A percentile compares a stretch with the other conserved stretches of the same genome.
phyloP scores from a whole-genome alignment of 2,888 invertebrate genomes.

The Acronicta aceris region DNA sequence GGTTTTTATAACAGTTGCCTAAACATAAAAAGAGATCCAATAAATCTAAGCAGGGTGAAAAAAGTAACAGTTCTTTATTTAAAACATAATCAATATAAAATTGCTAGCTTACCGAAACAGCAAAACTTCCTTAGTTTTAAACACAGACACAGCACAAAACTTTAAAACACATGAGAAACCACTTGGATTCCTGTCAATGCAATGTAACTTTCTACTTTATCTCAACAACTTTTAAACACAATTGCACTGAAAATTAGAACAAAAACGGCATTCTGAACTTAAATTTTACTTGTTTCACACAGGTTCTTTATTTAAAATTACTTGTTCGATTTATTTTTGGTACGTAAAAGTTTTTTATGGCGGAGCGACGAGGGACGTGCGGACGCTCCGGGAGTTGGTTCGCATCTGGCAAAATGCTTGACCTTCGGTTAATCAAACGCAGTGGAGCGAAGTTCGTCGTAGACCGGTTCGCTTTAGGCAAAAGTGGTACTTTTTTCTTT shows the following conservation, averaged over 20 bases:
- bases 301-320: constrained; percentile 44
- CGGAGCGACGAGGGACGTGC: constrained; percentile 59
- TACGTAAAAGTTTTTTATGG: constrained; percentile 70
- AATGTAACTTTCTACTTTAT: constrained; percentile 73
- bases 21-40: constrained; percentile 16
- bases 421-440: constrained; percentile 82
- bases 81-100: not conserved
- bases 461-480: constrained; percentile 85
- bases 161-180: constrained; percentile 67
- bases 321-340: constrained; percentile 60
- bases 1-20: constrained; percentile 15
- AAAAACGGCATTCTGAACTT: constrained; percentile 27
- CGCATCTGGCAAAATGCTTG: constrained; percentile 74
- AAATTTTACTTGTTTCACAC: constrained; percentile 25
- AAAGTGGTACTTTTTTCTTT: constrained; percentile 77
- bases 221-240: constrained; percentile 52
- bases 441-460: constrained; percentile 77
- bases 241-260: constrained; percentile 29
- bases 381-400: constrained; percentile 50
- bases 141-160: constrained; percentile 74
- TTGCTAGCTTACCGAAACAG: constrained; percentile 57
- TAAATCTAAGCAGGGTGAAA: not conserved
- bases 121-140: constrained; percentile 69
- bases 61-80: not conserved
- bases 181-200: constrained; percentile 72